These are phyloP conservation scores for Caerostris extrusa DNA, from an alignment of 1,140 invertebrate genomes.

Conservation along the genomic window DNA sequence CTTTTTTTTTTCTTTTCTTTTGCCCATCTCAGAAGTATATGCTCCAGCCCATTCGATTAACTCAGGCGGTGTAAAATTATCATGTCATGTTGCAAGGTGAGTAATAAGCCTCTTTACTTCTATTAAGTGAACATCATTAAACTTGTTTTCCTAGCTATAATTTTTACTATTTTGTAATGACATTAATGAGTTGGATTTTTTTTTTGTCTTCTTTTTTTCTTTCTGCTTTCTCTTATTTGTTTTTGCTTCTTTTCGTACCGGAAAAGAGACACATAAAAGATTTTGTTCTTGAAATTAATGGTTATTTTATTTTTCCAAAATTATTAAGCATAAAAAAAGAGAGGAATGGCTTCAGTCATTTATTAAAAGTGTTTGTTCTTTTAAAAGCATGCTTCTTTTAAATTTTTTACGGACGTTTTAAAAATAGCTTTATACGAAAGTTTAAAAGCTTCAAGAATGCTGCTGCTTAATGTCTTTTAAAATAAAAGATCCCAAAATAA, in stretches of 20 bases:
- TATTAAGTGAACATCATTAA: constrained; percentile 54
- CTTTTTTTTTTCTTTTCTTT: constrained; percentile 6
- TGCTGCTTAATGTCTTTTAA: background rate
- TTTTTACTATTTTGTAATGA: constrained; percentile 61
- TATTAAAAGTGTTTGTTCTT: constrained; percentile 7
- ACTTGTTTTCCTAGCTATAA: constrained; percentile 57
- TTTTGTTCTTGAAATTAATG: background rate
- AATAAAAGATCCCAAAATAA: background rate
- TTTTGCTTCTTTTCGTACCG: background rate
- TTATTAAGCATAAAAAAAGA: background rate
- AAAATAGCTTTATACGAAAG: background rate
- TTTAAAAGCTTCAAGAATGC: background rate
- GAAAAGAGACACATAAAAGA: background rate
- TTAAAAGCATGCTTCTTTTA: background rate
- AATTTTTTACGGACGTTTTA: background rate
- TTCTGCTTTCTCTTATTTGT: background rate
- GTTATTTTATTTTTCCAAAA: constrained; percentile 5
- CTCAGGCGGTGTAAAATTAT: constrained; percentile 45
- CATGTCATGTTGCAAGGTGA: constrained; percentile 46
- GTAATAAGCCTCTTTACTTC: constrained; percentile 53
- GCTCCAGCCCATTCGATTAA: constrained; percentile 46
- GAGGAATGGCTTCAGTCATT: background rate
- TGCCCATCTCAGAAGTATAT: background rate
- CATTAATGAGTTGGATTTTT: constrained; percentile 54
- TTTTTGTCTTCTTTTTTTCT: background rate